phyloP scores from a whole-genome alignment of 1,140 invertebrate species.

The Anagrus nilaparvatae region DNA sequence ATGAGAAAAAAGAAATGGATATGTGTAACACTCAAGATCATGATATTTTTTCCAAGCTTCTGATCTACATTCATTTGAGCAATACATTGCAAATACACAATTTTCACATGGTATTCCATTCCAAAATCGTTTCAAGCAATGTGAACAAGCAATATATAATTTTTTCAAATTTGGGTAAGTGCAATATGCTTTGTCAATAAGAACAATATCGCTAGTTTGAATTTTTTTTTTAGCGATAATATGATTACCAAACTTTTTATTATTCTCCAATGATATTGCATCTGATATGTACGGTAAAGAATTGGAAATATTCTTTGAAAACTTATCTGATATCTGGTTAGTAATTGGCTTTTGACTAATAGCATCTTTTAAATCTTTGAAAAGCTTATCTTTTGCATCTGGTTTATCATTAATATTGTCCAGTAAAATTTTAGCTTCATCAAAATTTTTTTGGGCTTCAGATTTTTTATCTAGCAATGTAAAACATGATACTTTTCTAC shows the following conservation, averaged over 20 bases:
- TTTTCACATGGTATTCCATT: not conserved
- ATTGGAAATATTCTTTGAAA: not conserved
- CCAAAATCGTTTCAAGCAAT: slow-evolving; percentile 1
- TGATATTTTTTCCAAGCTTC: slow-evolving; percentile 6
- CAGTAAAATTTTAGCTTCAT: too few relatives aligned
- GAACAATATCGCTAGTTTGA: slow-evolving; percentile 1
- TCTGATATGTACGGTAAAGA: not conserved
- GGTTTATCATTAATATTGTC: too few relatives aligned
- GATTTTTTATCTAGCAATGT: slow-evolving; percentile 10
- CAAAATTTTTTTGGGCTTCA: too few relatives aligned
- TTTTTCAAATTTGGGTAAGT: not conserved
- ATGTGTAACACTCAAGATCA: not conserved
- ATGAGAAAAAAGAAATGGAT: not conserved
- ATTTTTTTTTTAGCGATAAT: not conserved
- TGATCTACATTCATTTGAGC: slow-evolving; percentile 1
- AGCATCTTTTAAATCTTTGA: too few relatives aligned
- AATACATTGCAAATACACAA: slow-evolving; percentile 1
- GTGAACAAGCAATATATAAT: slow-evolving; percentile 3
- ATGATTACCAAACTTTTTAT: slow-evolving; percentile 2
- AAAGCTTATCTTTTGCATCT: too few relatives aligned
- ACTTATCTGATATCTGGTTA: too few relatives aligned
- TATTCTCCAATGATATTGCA: not conserved
- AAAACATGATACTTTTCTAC: slow-evolving; percentile 20
- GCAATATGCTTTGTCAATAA: not conserved
- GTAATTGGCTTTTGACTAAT: too few relatives aligned